Evolutionary conservation across 1,140 invertebrate genomes (phyloP).

Genomic region (Augochlora pura): DNA sequence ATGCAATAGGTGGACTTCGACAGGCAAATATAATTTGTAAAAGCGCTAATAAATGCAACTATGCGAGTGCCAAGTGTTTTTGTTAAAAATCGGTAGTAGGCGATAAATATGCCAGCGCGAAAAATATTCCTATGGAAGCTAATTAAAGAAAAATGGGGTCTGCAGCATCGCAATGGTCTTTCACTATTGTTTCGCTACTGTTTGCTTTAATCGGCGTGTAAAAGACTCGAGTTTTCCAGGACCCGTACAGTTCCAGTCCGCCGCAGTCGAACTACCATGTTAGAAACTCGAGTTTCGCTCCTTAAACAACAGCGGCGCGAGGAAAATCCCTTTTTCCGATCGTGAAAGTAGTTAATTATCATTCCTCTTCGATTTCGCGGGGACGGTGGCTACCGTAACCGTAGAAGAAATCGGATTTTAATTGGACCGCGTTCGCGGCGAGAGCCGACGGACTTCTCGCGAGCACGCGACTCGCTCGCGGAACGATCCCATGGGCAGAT

Average conservation of each 20-base stretch:
- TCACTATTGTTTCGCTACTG: no score
- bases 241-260: neutral
- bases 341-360: conserved; percentile 38
- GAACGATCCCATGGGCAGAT: neutral
- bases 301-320: conserved; percentile 1
- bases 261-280: neutral
- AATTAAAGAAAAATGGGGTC: no score
- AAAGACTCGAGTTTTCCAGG: neutral
- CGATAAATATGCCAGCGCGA: no score
- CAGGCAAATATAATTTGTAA: no score
- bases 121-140: no score
- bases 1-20: no score
- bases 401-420: conserved; percentile 25
- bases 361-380: conserved; percentile 1
- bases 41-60: no score
- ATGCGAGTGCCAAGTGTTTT: no score
- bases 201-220: neutral
- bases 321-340: conserved; percentile 22
- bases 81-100: no score
- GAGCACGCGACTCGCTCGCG: conserved; percentile 3
- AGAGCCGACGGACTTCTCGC: neutral
- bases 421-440: conserved; percentile 13
- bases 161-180: no score
- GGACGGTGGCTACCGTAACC: neutral
- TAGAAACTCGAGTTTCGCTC: conserved; percentile 40